Percentiles rank a stretch among this genome's conserved stretches.
phyloP scores from a whole-genome alignment of 1,140 invertebrate genomes.

The Lepidurus arcticus region DNA sequence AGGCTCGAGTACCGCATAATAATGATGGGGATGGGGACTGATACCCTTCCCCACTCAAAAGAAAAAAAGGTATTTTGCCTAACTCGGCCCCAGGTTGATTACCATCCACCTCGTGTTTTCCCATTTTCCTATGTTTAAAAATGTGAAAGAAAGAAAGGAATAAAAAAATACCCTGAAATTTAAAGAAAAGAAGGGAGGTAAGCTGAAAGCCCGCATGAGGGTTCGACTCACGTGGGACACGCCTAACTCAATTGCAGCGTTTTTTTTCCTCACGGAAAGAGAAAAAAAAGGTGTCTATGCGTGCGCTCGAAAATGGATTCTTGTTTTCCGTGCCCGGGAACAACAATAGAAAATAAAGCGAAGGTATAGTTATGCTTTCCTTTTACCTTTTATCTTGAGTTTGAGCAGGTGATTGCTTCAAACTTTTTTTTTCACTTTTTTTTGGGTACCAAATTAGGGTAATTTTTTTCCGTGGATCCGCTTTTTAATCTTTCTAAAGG shows the following conservation, averaged over 20 bases:
- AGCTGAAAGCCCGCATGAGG: background rate
- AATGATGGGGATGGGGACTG: background rate
- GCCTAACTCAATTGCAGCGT: background rate
- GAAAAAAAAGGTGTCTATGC: constrained; percentile 5
- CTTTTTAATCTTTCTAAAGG: background rate
- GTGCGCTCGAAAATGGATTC: background rate
- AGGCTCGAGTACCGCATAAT: background rate
- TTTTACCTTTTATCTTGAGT: background rate
- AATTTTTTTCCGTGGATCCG: background rate
- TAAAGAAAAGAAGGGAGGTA: background rate
- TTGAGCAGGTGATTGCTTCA: background rate
- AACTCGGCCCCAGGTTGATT: background rate
- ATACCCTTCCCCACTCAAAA: background rate
- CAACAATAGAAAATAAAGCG: constrained; percentile 2
- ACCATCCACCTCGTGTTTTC: background rate
- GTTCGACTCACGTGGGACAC: background rate
- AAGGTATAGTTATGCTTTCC: background rate
- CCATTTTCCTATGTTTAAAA: background rate
- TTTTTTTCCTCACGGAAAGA: background rate
- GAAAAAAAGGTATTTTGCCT: background rate
- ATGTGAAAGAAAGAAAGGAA: background rate
- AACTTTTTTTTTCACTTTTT: background rate
- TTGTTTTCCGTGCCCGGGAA: background rate
- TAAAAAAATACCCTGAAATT: background rate
- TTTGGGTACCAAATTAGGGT: background rate